These are phyloP conservation scores for Protula sp. DNA, from an alignment of 2,888 invertebrate species.

Conservation along the genomic window DNA sequence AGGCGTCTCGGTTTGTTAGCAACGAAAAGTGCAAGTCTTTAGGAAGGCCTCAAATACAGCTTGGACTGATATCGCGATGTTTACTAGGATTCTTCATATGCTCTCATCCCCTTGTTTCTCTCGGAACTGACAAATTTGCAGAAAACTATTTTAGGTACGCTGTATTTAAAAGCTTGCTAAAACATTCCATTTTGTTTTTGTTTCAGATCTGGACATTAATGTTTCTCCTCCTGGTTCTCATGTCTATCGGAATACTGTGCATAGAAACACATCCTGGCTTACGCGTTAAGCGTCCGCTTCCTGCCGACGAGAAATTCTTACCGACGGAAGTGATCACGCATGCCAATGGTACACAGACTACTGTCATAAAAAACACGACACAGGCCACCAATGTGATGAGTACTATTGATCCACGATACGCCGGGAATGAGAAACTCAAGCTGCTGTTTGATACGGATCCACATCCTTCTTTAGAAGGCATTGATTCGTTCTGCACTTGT, in stretches of 20 bases:
- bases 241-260: constrained; percentile 21
- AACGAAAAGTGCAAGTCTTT: too few species aligned
- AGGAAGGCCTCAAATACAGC: too few species aligned
- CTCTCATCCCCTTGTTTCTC: too few species aligned
- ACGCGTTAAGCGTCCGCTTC: constrained; percentile 4
- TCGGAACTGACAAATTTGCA: too few species aligned
- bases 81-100: too few species aligned
- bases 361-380: background rate
- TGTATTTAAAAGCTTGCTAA: too few species aligned
- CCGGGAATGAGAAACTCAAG: constrained; percentile 15
- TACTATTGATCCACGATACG: background rate
- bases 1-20: too few species aligned
- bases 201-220: constrained; percentile 20
- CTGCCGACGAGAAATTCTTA: background rate
- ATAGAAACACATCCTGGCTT: constrained; percentile 19
- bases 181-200: background rate
- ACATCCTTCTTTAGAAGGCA: constrained; percentile 17
- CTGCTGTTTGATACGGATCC: constrained; percentile 16
- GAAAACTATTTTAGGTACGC: too few species aligned
- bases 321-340: background rate
- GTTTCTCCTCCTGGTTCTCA: constrained; percentile 20
- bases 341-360: background rate
- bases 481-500: constrained; percentile 22
- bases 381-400: background rate
- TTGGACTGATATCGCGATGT: too few species aligned